Base-by-base conservation (phyloP, 2,888 invertebrate species). In the Lacanobia oleracea region DNA sequence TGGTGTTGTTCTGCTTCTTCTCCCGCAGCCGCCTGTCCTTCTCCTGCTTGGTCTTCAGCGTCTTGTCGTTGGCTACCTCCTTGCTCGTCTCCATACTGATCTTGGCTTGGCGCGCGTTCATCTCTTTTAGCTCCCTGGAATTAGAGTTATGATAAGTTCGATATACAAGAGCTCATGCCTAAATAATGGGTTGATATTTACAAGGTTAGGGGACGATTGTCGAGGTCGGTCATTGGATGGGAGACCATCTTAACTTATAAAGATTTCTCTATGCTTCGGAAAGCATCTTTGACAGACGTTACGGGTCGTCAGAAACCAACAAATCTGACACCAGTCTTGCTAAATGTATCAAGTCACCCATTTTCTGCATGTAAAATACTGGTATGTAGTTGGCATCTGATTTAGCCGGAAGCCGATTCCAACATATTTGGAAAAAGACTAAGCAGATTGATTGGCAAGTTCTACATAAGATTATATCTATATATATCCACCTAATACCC, bases 1-100 rank as follows among this genome's bases (percentile, higher is more conserved):
- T 99, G 67, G 99, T 99, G 92, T 99, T 99, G 92, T 99, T 99
- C 91, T 99, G 99, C 89, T 99, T 99, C 93, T 99, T 99, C 94
- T 99, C 99, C 43, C 98, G 96, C 71, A 99, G 96, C 59, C 99
- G 97, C 57, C 99, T 97, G 91, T 99, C 99, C 88, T 99, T 98
- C 93, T 99, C 99, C 77, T 99, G 99, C 89, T 99, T 99, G 72
- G 99, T 99, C 94, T 99, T 98, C 71, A 99, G 96, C 0, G 98
- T 98, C 95, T 99, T 99, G 93, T 99, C 99, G 93, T 98, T 98
- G 91, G 98, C 97, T 60, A 99, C 99, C 91, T 98, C 99, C 94
- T 98, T 98, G 91, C 98, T 98, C 27, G 99, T 99, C 93, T 99
- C 99, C 86, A 99, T 99, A 64, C 99, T 99, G 88, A 98, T 97